These are phyloP conservation scores for Daktulosphaira vitifoliae DNA, from an alignment of 1,140 invertebrate genomes.

Conservation along the genomic window DNA sequence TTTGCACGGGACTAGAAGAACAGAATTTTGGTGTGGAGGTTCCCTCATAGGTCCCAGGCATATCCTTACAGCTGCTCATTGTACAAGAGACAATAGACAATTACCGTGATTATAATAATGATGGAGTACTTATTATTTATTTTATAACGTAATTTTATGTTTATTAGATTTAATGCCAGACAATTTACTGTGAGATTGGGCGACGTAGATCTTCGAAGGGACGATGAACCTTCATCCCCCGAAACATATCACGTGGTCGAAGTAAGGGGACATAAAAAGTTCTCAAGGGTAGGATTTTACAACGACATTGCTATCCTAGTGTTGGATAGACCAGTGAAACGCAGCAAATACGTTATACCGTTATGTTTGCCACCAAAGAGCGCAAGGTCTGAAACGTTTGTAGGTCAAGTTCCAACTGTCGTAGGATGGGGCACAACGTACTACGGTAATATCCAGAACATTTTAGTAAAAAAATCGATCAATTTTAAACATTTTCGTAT, in stretches of 20 bases:
- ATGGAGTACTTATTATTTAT: no score
- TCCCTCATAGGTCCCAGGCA: slow-evolving; percentile 70
- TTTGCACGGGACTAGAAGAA: slow-evolving; percentile 70
- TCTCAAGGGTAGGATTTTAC: slow-evolving; percentile 77
- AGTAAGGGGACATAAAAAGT: slow-evolving; percentile 68
- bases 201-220: slow-evolving; percentile 72
- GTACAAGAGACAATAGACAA: slow-evolving; percentile 74
- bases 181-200: slow-evolving; percentile 83
- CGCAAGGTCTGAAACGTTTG: slow-evolving; percentile 52
- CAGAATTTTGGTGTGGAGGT: slow-evolving; percentile 91
- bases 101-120: slow-evolving; percentile 59
- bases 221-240: slow-evolving; percentile 69
- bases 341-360: slow-evolving; percentile 75
- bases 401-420: slow-evolving; percentile 68
- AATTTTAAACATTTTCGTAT: background rate
- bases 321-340: slow-evolving; percentile 60
- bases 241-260: slow-evolving; percentile 66
- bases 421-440: slow-evolving; percentile 88
- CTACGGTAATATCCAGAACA: slow-evolving; percentile 49
- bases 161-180: slow-evolving; percentile 62
- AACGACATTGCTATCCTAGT: slow-evolving; percentile 84
- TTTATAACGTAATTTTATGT: slow-evolving; percentile 3
- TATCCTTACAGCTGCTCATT: slow-evolving; percentile 86
- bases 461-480: no score
- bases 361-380: slow-evolving; percentile 67